Conservation (phyloP, 2,888 invertebrate genomes). For the Dasysyrphus albostriatus region DNA sequence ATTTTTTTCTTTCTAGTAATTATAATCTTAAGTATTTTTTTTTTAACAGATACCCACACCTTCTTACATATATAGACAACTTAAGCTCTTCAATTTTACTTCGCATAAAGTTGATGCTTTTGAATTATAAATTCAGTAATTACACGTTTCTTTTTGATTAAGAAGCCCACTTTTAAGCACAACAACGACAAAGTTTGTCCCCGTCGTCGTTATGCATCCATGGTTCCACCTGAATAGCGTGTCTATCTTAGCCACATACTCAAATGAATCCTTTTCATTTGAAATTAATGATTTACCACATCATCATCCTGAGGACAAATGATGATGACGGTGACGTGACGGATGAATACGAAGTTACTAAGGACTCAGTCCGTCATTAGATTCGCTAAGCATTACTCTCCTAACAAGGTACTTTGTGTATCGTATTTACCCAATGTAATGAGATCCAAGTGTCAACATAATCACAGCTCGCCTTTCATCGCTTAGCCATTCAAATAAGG, state of each 20-base stretch:
- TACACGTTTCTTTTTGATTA: slow-evolving; percentile 70
- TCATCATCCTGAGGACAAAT: slow-evolving; percentile 23
- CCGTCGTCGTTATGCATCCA: not conserved
- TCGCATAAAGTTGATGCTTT: not conserved
- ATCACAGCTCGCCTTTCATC: slow-evolving; percentile 72
- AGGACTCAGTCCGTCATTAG: slow-evolving; percentile 33
- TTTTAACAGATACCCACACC: not conserved
- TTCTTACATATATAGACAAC: not conserved
- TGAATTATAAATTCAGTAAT: slow-evolving; percentile 55
- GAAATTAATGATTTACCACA: slow-evolving; percentile 74
- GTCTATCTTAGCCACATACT: slow-evolving; percentile 44
- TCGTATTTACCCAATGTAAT: slow-evolving; percentile 74
- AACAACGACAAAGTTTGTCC: not conserved
- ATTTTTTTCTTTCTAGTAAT: not conserved
- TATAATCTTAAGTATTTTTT: not conserved
- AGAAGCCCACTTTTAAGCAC: slow-evolving; percentile 47
- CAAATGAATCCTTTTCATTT: slow-evolving; percentile 70
- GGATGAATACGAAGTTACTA: slow-evolving; percentile 10
- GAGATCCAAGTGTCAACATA: slow-evolving; percentile 76
- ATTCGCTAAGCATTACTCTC: slow-evolving; percentile 39
- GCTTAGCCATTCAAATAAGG: slow-evolving; percentile 67
- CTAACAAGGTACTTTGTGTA: slow-evolving; percentile 73
- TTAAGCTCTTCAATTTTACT: slow-evolving; percentile 5
- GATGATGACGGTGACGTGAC: slow-evolving; percentile 19
- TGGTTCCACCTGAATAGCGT: slow-evolving; percentile 42